Conservation (phyloP, 2,113 vertebrate genomes). For the Oreochromis niloticus region DNA sequence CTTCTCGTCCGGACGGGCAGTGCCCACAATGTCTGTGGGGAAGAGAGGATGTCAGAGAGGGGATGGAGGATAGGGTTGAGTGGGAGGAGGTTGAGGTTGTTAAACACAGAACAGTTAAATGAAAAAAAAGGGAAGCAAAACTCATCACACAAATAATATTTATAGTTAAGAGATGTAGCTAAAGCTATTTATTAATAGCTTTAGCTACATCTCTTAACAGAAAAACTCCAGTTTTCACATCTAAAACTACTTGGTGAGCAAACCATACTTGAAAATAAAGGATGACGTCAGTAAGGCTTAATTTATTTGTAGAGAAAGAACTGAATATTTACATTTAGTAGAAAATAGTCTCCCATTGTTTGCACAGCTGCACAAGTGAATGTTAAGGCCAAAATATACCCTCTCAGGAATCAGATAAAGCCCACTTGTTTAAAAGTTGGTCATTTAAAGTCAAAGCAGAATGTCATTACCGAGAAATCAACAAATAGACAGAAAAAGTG, state of each 20-base stretch:
- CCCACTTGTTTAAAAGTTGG: background rate
- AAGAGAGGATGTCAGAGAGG: conserved; percentile 8
- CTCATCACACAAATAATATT: conserved; percentile 5
- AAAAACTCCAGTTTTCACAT: background rate
- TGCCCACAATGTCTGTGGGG: conserved; percentile 94
- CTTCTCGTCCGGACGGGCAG: conserved; percentile 97
- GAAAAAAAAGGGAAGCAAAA: conserved; percentile 41
- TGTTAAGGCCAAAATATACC: background rate
- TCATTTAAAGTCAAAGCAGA: background rate
- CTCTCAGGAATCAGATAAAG: background rate
- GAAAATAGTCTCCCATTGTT: background rate
- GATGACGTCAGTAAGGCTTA: background rate
- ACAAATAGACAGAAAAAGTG: background rate
- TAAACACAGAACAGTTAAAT: conserved; percentile 41
- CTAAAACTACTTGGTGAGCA: background rate
- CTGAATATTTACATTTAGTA: background rate
- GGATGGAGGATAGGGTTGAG: background rate
- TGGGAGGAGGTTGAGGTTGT: background rate
- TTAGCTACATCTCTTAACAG: background rate
- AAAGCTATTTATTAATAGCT: background rate
- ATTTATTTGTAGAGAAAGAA: background rate
- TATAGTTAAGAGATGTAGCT: too few species aligned
- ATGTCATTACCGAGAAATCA: background rate
- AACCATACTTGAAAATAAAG: background rate
- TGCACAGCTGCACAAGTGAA: background rate